Base-by-base conservation (phyloP, 2,113 vertebrate species). In the Microcebus griseorufus region DNA sequence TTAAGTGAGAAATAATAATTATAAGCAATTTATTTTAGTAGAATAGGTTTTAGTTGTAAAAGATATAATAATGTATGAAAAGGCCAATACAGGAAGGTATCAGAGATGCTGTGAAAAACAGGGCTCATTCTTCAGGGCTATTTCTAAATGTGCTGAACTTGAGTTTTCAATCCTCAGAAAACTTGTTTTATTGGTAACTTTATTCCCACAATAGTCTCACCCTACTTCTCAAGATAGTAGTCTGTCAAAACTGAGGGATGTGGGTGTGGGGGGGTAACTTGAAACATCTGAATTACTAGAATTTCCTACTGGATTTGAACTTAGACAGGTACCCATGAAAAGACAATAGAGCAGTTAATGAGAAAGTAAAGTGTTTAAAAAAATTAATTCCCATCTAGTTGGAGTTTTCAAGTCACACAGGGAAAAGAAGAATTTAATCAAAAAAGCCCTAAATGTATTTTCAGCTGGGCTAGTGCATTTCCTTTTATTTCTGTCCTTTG, bases 341-440 rank as follows among this genome's bases (percentile, higher is more conserved):
- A 96, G 45, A 93, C 75, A 79, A 76, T 1, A 87, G 42, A 7
- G 29, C 45, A 72, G 51, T 87, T 87, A 12, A 62, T 27, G 88
- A 95, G 72, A 96, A 96, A 95, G 34, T 53, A 58, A 86, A 81
- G 45, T 9, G 4, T 76, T 93, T 88, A 22, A 94, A 95, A 67
- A 60, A 95, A 93, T 93, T 76, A n/a, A 90, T 82, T 78, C 45
- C 45, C 6, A 0, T 81, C 39, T 67, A 90, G 55, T 88, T 88
- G 73, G 48, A 75, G n/a, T 39, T 95, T 94, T 60, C 42, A 81
- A 88, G 60, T 78, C 29, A 76, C 67, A 83, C 1, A 39, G 82
- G 60, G 42, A 84, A 93, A 95, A 93, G 75, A 70, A 84, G 14
- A 86, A 95, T 90, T 94, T 62, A 80, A 95, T 96, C 70, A 76